phyloP scores from a whole-genome alignment of 2,797 vertebrate genomes.

The Hirundo rustica region DNA sequence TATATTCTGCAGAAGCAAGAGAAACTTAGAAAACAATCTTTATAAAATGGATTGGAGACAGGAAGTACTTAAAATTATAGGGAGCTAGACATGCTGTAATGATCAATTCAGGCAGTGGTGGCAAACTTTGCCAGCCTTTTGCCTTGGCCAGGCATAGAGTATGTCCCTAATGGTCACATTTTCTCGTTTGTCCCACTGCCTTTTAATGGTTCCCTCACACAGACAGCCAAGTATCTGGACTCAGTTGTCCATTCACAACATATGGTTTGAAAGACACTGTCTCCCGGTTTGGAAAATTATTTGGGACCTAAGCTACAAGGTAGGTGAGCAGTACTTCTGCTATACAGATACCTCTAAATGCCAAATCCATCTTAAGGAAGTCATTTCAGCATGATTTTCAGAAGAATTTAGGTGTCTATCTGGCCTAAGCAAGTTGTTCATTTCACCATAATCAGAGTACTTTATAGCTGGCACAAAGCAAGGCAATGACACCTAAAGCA shows the following conservation, averaged over 20 bases:
- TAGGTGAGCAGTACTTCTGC: neutral
- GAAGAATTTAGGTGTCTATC: neutral
- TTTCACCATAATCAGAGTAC: neutral
- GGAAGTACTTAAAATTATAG: neutral
- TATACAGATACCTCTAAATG: neutral
- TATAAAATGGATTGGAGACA: neutral
- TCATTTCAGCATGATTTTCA: neutral
- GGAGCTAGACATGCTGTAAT: neutral
- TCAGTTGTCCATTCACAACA: neutral
- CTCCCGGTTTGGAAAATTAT: neutral
- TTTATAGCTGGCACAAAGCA: neutral
- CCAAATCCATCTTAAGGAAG: neutral
- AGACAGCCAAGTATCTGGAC: neutral
- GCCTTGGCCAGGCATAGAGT: neutral
- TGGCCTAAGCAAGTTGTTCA: neutral
- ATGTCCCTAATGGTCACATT: neutral
- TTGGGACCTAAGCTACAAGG: neutral
- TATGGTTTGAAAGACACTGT: neutral
- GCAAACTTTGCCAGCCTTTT: neutral
- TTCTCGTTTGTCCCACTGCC: neutral
- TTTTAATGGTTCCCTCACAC: neutral
- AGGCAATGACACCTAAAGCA: neutral
- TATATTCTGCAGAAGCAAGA: neutral
- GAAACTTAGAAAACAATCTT: neutral
- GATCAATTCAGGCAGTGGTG: neutral